A percentile compares a stretch with the other conserved stretches of the same genome.
phyloP scores from a whole-genome alignment of 2,797 vertebrate genomes.

The Squalus acanthias region DNA sequence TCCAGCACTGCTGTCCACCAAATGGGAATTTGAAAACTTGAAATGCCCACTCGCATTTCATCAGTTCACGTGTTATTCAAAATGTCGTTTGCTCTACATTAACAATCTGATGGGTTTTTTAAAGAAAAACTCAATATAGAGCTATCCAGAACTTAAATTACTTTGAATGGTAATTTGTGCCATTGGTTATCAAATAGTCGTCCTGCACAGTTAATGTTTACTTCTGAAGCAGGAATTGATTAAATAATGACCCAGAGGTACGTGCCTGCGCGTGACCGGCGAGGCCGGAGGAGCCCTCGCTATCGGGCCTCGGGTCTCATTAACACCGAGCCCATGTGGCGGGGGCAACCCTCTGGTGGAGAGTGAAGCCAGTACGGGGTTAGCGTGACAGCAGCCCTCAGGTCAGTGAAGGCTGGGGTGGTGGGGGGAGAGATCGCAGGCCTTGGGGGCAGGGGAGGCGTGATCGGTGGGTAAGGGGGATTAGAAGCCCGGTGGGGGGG shows the following conservation, averaged over 20 bases:
- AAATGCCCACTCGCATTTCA: not conserved
- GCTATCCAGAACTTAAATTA: not conserved
- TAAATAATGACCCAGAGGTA: no score
- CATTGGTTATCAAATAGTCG: not conserved
- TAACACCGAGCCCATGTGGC: not conserved
- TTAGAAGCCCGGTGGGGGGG: fast-evolving
- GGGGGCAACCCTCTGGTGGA: not conserved
- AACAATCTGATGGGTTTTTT: not conserved
- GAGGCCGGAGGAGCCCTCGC: not conserved
- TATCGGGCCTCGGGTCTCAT: no score
- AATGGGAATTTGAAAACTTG: not conserved
- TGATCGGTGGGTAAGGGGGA: not conserved
- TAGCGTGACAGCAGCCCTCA: not conserved
- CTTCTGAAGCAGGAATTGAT: not conserved
- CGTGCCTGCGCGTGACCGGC: not conserved
- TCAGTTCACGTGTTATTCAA: not conserved
- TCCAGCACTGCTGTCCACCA: not conserved
- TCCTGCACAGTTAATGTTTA: not conserved
- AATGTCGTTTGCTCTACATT: not conserved
- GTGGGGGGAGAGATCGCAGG: not conserved
- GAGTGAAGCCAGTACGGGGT: not conserved
- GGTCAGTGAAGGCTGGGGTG: not conserved
- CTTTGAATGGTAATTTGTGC: not conserved
- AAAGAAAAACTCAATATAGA: not conserved
- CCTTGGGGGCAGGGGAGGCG: not conserved